Conservation (phyloP, 2,113 vertebrate species). For the Hyaena hyaena region DNA sequence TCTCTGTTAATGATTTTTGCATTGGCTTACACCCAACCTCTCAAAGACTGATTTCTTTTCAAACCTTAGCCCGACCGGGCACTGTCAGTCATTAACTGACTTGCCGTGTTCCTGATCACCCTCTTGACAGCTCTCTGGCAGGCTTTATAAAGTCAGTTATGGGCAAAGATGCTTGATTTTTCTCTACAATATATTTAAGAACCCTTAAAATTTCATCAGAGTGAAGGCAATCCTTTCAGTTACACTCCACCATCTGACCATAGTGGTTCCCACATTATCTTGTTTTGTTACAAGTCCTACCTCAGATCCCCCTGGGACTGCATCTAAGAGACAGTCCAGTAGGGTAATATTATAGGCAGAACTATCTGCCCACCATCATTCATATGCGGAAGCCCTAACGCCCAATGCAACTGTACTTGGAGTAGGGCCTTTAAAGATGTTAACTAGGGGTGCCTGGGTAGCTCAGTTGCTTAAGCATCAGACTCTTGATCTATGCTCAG, state of each 20-base stretch:
- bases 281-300: background rate
- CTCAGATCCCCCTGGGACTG: background rate
- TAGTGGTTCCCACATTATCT: background rate
- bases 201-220: background rate
- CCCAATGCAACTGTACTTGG: background rate
- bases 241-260: background rate
- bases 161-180: background rate
- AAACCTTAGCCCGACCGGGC: background rate
- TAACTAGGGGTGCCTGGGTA: no score
- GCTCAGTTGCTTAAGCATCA: no score
- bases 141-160: conserved; percentile 18
- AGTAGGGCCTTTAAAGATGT: background rate
- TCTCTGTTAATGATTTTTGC: conserved; percentile 43
- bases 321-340: background rate
- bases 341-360: background rate
- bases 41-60: conserved; percentile 35
- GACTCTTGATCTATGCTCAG: no score
- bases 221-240: conserved; percentile 5
- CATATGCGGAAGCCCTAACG: background rate
- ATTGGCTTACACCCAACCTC: background rate
- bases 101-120: background rate
- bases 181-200: background rate
- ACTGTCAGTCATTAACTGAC: background rate
- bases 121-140: background rate
- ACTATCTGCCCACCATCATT: background rate